phyloP scores from a whole-genome alignment of 2,888 invertebrate genomes.

The Zelleria hepariella region DNA sequence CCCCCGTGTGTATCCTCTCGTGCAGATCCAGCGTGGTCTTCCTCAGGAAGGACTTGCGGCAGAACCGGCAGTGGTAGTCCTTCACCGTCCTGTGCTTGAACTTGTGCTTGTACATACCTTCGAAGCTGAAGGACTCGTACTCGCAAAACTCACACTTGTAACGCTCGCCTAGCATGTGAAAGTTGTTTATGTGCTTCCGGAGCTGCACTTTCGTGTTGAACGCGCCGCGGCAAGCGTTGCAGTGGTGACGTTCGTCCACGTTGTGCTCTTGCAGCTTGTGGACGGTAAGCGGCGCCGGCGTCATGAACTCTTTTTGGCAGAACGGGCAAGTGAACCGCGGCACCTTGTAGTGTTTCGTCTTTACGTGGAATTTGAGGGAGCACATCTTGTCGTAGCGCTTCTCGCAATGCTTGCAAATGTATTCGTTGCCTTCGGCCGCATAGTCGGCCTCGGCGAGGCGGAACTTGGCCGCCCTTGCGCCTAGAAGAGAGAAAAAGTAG shows the following conservation, averaged over 20 bases:
- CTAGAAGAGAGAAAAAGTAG: conserved; percentile 9
- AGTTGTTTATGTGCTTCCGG: conserved; percentile 40
- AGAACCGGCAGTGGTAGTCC: conserved; percentile 52
- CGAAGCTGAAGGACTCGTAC: conserved; percentile 41
- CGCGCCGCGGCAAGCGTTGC: conserved; percentile 44
- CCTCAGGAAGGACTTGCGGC: conserved; percentile 54
- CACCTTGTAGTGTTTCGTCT: conserved; percentile 42
- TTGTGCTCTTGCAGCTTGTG: conserved; percentile 45
- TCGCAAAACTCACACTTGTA: conserved; percentile 46
- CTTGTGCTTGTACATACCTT: conserved; percentile 45
- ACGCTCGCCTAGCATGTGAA: conserved; percentile 51
- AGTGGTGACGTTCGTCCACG: conserved; percentile 44
- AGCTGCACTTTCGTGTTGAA: conserved; percentile 44
- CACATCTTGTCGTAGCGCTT: conserved; percentile 27
- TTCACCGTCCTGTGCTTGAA: conserved; percentile 53
- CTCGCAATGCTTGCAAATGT: conserved; percentile 5
- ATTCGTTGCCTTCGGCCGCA: not conserved
- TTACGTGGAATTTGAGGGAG: conserved; percentile 37
- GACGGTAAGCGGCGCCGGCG: conserved; percentile 29
- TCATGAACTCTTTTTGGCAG: conserved; percentile 38
- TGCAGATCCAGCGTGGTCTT: conserved; percentile 40
- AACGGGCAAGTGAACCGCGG: conserved; percentile 29
- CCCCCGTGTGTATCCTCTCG: conserved; percentile 54
- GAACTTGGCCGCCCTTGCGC: conserved; percentile 1
- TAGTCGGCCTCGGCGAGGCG: conserved; percentile 4